Evolutionary conservation across 2,888 invertebrate species (phyloP), one percentile per base, ranked within the genome.

Genomic region (Torymus texanus): DNA sequence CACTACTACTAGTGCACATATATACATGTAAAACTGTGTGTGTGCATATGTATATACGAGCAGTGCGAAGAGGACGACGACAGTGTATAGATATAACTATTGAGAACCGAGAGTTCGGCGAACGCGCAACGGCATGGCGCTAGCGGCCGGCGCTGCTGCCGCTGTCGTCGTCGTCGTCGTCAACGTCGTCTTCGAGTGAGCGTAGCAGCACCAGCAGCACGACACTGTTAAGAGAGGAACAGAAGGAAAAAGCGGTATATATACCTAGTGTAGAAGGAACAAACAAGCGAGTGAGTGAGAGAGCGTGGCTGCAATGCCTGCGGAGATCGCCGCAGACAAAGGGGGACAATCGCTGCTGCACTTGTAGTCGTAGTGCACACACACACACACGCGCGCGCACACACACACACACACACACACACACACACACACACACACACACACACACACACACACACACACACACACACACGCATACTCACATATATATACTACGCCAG

Each of bases 281-380:
- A 18, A n/a, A 11, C 16, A 50, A 13, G 61, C 14, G 61, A 56
- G 50, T 2, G 12, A 67, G 51, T 5, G 24, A 29, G 29, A 58
- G 14, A 29, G 13, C 66, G n/a, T 51, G 56, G 29, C 71, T 59
- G 71, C 59, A 53, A 76, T 58, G 75, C 67, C 62, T 51, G 67
- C 56, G 63, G 78, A 78, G 78, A 68, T 78, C 78, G 71, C 75
- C 72, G 70, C 81, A 78, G 68, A 81, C 81, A 81, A 81, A 81
- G 81, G 76, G 81, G 81, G 65, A 74, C 74, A 67, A 71, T 16
- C 50, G 61, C 24, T 18, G 41, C 62, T 55, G 73, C 41, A 58
- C 71, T 68, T 41, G 72, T 70, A 56, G 62, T 63, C 63, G 79
- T 62, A 51, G 70, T 29, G 11, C 53, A 13, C 21, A 12, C 11